These are phyloP conservation scores for Rousettus madagascariensis DNA, from an alignment of 2,797 vertebrate species.

Conservation along the genomic window DNA sequence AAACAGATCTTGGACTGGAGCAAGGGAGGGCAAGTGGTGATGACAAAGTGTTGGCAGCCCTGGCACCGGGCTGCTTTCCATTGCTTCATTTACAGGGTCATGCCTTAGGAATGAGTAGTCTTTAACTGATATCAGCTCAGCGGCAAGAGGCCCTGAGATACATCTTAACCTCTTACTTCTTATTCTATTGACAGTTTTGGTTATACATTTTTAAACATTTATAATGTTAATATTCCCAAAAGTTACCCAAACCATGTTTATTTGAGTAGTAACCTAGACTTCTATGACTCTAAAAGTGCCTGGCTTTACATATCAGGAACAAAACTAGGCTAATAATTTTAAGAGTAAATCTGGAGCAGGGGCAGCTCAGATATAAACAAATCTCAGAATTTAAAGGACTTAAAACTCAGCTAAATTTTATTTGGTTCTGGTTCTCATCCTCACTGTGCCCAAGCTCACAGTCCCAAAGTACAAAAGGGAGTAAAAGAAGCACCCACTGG, in stretches of 20 bases:
- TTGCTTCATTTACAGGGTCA: constrained; percentile 16
- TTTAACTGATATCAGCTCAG: neutral
- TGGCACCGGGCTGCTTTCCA: constrained; percentile 17
- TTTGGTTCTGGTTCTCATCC: constrained; percentile 23
- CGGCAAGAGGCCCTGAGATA: constrained; percentile 1
- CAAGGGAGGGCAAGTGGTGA: constrained; percentile 6
- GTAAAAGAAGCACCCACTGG: neutral
- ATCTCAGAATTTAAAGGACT: constrained; percentile 27
- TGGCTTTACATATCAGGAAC: constrained; percentile 43
- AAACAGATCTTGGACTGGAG: constrained; percentile 39
- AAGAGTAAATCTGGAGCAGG: constrained; percentile 4
- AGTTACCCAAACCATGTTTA: constrained; percentile 38
- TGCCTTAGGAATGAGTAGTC: constrained; percentile 27
- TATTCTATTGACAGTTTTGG: constrained; percentile 5
- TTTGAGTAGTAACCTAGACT: constrained; percentile 5
- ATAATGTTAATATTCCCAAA: neutral
- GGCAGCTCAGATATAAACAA: constrained; percentile 24
- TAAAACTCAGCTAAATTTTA: constrained; percentile 25
- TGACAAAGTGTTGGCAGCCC: constrained; percentile 43
- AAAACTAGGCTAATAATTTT: constrained; percentile 51
- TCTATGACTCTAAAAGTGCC: constrained; percentile 5
- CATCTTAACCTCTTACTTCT: neutral
- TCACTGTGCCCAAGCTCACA: neutral
- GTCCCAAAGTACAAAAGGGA: neutral
- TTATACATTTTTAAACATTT: neutral